These are phyloP conservation scores for Aleiodes testaceus DNA, from an alignment of 2,888 invertebrate genomes.

Conservation along the genomic window DNA sequence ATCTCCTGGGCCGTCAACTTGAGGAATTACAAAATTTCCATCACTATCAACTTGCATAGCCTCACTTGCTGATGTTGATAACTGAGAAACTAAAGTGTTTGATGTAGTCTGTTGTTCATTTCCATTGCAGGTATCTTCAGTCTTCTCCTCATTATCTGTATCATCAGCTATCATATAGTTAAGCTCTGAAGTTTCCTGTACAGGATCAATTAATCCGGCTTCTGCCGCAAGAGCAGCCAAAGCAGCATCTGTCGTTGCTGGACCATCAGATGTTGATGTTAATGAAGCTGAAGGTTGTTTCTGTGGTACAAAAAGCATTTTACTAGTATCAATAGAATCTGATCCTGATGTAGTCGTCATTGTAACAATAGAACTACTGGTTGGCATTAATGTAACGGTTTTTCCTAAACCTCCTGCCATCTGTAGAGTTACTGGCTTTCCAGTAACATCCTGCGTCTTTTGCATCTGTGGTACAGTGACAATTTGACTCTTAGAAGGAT, in stretches of 20 bases:
- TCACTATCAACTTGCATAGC: conserved; percentile 70
- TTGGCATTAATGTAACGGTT: conserved; percentile 78
- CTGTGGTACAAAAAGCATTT: conserved; percentile 71
- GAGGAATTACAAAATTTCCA: conserved; percentile 69
- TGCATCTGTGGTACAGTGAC: conserved; percentile 70
- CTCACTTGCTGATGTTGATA: conserved; percentile 61
- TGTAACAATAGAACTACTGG: conserved; percentile 68
- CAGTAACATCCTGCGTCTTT: conserved; percentile 77
- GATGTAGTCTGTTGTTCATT: conserved; percentile 62
- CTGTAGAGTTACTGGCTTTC: conserved; percentile 83
- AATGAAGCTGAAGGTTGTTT: conserved; percentile 77
- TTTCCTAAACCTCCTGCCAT: conserved; percentile 78
- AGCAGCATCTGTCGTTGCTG: conserved; percentile 78
- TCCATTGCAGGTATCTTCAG: conserved; percentile 70
- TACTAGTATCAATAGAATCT: conserved; percentile 66
- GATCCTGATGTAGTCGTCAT: conserved; percentile 59
- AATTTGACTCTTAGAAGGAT: conserved; percentile 68
- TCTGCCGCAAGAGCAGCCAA: conserved; percentile 79
- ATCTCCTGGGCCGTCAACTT: conserved; percentile 68
- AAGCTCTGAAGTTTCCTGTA: conserved; percentile 68
- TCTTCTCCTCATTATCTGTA: conserved; percentile 58
- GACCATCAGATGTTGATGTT: conserved; percentile 76
- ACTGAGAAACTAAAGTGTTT: conserved; percentile 61
- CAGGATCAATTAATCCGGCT: conserved; percentile 77
- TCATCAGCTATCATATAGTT: conserved; percentile 70